phyloP scores from a whole-genome alignment of 1,140 invertebrate species.

The Drosophila setifemur region DNA sequence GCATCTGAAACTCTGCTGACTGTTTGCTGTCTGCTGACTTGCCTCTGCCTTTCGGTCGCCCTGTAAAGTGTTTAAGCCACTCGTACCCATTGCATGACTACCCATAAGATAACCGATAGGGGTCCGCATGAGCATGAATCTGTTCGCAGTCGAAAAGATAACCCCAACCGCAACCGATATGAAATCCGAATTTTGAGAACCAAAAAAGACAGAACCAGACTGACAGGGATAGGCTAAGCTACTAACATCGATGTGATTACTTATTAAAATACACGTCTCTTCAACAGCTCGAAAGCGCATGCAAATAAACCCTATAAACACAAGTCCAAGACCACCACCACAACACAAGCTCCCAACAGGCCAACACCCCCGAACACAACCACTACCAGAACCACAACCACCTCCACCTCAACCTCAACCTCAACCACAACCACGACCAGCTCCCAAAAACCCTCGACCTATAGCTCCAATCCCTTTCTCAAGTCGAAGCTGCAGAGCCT shows the following conservation, averaged over 20 bases:
- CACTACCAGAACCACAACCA: constrained; percentile 19
- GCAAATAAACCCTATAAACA: constrained; percentile 69
- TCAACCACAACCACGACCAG: constrained; percentile 17
- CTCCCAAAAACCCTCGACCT: constrained; percentile 33
- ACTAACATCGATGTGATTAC: constrained; percentile 74
- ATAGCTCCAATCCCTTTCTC: constrained; percentile 66
- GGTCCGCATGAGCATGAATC: constrained; percentile 44
- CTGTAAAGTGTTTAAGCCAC: constrained; percentile 12
- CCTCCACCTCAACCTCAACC: constrained; percentile 34
- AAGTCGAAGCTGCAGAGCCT: constrained; percentile 58
- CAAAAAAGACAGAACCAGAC: constrained; percentile 28
- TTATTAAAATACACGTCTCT: constrained; percentile 71
- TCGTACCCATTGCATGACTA: constrained; percentile 36
- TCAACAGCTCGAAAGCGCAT: constrained; percentile 82
- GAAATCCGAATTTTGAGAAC: constrained; percentile 33
- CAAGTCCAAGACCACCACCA: too few species aligned
- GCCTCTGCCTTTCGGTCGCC: neutral
- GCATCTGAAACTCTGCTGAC: constrained; percentile 20
- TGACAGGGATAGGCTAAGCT: constrained; percentile 27
- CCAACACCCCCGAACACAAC: constrained; percentile 59
- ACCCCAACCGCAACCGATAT: neutral
- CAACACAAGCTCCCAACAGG: constrained; percentile 55
- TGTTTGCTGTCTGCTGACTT: constrained; percentile 12
- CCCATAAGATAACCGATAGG: constrained; percentile 24
- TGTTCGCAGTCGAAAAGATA: constrained; percentile 4